These are phyloP conservation scores for Himantopus leucocephalus DNA, from an alignment of 2,113 vertebrate genomes.

Conservation along the genomic window DNA sequence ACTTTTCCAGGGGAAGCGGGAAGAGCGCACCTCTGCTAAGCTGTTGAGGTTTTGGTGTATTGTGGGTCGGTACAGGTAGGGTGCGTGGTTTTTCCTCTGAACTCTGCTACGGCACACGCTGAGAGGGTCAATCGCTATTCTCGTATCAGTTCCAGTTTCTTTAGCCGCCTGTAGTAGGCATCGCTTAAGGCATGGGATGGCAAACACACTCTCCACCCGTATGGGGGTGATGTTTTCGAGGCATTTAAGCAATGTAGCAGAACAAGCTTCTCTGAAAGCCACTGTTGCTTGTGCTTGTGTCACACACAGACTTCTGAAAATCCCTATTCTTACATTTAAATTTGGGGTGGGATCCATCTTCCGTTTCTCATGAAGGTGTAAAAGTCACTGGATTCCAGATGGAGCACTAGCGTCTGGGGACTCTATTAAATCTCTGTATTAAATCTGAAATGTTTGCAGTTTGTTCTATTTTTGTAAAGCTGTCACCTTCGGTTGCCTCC, in stretches of 20 bases:
- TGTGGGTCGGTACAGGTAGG: not conserved
- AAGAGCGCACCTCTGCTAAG: not conserved
- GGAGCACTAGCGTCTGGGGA: not conserved
- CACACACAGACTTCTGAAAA: not conserved
- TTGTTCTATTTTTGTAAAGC: not conserved
- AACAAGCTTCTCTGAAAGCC: not conserved
- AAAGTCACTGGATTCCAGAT: slow-evolving; percentile 31
- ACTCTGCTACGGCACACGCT: not conserved
- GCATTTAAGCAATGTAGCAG: not conserved
- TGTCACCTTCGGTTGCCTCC: not conserved
- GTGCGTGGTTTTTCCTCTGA: not conserved
- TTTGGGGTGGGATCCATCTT: not conserved
- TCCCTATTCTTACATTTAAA: not conserved
- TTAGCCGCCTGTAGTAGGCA: not conserved
- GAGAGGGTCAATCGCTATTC: not conserved
- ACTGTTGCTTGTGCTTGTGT: slow-evolving; percentile 4
- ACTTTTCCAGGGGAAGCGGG: not conserved
- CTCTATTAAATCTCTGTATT: slow-evolving; percentile 25
- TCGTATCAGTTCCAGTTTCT: not conserved
- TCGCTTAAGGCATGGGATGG: not conserved
- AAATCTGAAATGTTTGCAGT: not conserved
- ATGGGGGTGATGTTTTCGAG: not conserved
- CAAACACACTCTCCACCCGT: not conserved
- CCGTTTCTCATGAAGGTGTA: not conserved
- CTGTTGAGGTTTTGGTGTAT: not conserved